Base-by-base conservation (phyloP, 2,888 invertebrate genomes). In the Congeria kusceri region DNA sequence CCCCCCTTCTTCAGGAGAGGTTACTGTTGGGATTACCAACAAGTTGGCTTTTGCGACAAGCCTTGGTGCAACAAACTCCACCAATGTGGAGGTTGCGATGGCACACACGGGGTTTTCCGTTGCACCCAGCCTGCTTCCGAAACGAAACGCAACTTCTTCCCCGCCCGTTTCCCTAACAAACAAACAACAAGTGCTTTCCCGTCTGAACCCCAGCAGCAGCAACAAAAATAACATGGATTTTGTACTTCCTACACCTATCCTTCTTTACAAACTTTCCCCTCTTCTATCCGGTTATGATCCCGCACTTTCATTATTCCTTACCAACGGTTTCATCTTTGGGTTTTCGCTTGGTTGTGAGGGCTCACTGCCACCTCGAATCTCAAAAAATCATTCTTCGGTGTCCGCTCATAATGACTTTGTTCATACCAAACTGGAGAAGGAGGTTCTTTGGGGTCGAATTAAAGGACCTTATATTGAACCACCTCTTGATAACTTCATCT, bases 311-410 rank as follows among this genome's bases (percentile, higher is more conserved):
- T 3, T 53, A 11, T 68, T 49, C 46, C 29, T 80, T n/a, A 11
- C 61, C 4, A 18, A 57, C 1, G 67, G 75, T 44, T 72, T 80
- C 44, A 58, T 1, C 18, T 1, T 25, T 2, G 80, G 75, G 11
- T 80, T 80, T 72, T 20, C 62, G 4, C 61, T 80, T 20, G 71
- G 76, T 7, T 65, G 56, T 39, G 29, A 15, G 49, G 53, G 23
- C 15, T 28, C n/a, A n/a, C 53, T 57, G 13, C 47, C 57, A 18
- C 20, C 57, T 0, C 7, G 29, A 25, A 20, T 62, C 25, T 25
- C 64, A 11, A 28, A 59, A 71, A 82, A 78, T 57, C 77, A 82
- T 61, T 27, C 32, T 23, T 75, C 77, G 9, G 63, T 67, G 0
- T 3, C 20, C 2, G 18, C 20, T 18, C 70, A 79, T 28, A 25